phyloP scores from a whole-genome alignment of 1,140 invertebrate genomes.

The Drosophila funebris region DNA sequence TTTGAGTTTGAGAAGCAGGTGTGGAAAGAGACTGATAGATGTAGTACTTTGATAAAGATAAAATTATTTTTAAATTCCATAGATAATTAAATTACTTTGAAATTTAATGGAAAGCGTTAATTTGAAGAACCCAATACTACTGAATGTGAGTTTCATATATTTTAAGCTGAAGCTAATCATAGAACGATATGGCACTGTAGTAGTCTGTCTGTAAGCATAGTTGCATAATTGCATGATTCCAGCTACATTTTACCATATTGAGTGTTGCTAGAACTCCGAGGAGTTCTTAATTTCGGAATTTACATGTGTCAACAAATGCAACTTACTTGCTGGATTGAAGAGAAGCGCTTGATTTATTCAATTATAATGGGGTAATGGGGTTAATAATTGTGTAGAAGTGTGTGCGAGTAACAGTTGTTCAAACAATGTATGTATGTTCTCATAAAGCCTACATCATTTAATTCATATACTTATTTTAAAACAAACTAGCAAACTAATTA shows the following conservation, averaged over 20 bases:
- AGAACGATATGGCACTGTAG: no score
- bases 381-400: not conserved
- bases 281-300: slow-evolving; percentile 5
- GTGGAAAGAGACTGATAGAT: no score
- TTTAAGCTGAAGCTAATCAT: no score
- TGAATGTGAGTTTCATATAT: not conserved
- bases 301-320: not conserved
- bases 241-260: not conserved
- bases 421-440: slow-evolving; percentile 1
- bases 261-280: not conserved
- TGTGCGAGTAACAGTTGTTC: not conserved
- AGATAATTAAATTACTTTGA: not conserved
- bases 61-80: no score
- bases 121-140: no score
- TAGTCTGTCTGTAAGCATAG: no score
- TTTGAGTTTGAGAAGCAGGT: not conserved
- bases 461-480: slow-evolving; percentile 10
- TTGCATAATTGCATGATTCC: slow-evolving; percentile 3
- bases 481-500: slow-evolving; percentile 26
- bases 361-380: no score
- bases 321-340: no score
- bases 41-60: no score
- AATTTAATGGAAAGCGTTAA: not conserved
- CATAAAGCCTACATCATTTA: slow-evolving; percentile 3
- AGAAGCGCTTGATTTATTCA: slow-evolving; percentile 16